Evolutionary conservation across 23 tunicate species (phyloP).

Genomic region (Ciona savignyi): DNA sequence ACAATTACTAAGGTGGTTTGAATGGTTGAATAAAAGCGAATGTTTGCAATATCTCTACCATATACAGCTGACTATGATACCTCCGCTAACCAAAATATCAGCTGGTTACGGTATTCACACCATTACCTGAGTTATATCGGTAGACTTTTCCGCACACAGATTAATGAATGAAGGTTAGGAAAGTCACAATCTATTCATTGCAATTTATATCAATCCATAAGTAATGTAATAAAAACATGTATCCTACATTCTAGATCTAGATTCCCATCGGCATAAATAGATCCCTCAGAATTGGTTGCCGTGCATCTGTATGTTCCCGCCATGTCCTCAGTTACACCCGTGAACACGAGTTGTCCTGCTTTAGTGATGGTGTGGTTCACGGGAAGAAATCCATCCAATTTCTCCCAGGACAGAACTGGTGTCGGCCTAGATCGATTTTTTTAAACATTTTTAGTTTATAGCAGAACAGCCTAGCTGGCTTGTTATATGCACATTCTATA

Average conservation of each 20-base stretch:
- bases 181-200: too few relatives aligned
- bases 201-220: too few relatives aligned
- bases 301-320: conserved; percentile 40
- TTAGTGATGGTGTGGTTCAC: conserved; percentile 1
- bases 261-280: neutral
- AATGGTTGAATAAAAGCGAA: too few relatives aligned
- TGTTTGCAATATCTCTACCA: too few relatives aligned
- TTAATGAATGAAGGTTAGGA: too few relatives aligned
- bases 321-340: conserved; percentile 22
- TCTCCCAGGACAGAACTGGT: conserved; percentile 28
- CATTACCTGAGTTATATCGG: too few relatives aligned
- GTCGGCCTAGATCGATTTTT: conserved; percentile 41
- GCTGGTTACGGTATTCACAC: too few relatives aligned
- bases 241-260: conserved; percentile 19
- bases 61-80: too few relatives aligned
- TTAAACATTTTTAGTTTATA: too few relatives aligned
- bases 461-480: neutral
- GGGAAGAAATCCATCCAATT: conserved; percentile 2
- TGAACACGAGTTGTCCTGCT: conserved; percentile 22
- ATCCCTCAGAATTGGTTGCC: conserved; percentile 16
- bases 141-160: too few relatives aligned
- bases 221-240: neutral
- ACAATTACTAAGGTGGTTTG: too few relatives aligned
- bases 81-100: too few relatives aligned
- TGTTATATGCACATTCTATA: neutral